phyloP scores from a whole-genome alignment of 2,797 vertebrate genomes.

The Diglossa cyanea region DNA sequence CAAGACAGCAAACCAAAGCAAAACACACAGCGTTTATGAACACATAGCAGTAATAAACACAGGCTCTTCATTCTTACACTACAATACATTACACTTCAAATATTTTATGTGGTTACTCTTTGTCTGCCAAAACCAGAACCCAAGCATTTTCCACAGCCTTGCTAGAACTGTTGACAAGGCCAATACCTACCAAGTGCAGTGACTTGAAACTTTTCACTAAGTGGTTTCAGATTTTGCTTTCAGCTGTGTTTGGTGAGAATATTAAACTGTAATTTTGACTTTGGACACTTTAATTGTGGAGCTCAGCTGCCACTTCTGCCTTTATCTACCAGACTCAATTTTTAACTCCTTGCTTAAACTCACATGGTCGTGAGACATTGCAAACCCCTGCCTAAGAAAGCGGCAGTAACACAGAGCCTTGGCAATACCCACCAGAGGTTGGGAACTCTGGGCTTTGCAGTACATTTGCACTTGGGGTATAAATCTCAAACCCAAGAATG shows the following conservation, averaged over 20 bases:
- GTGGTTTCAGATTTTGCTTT: not conserved
- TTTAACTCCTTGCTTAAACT: not conserved
- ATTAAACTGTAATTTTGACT: not conserved
- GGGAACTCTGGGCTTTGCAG: not conserved
- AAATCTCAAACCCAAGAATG: not conserved
- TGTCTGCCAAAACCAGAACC: not conserved
- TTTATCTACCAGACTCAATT: not conserved
- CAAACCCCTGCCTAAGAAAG: not conserved
- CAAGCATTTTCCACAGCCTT: not conserved
- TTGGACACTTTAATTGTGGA: not conserved
- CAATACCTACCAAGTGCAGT: not conserved
- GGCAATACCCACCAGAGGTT: accelerated
- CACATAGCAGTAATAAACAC: not conserved
- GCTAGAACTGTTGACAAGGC: not conserved
- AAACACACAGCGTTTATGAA: not conserved
- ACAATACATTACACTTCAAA: not conserved
- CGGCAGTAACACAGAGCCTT: not conserved
- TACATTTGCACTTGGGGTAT: not conserved
- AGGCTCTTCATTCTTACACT: not conserved
- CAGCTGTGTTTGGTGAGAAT: not conserved
- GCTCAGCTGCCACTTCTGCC: not conserved
- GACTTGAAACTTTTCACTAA: not conserved
- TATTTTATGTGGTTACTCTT: not conserved
- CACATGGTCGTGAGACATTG: not conserved
- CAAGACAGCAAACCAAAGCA: not conserved